Percentiles rank a stretch among this genome's conserved stretches.
These are phyloP conservation scores for Tetrapedia diversipes DNA, from an alignment of 2,888 invertebrate genomes.

Conservation along the genomic window DNA sequence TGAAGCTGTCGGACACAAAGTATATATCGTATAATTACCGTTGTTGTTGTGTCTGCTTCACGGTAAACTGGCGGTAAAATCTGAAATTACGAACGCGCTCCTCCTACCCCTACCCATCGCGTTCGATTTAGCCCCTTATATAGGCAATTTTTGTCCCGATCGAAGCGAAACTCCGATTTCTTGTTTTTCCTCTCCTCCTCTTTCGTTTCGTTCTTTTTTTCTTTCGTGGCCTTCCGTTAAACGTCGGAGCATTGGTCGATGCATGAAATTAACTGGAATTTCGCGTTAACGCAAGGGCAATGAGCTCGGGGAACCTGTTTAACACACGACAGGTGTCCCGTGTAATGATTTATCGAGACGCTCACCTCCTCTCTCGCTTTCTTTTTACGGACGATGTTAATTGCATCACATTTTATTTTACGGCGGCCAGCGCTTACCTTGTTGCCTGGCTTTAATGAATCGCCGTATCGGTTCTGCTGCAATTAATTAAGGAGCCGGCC, in stretches of 20 bases:
- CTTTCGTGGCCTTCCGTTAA: not conserved
- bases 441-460: constrained; percentile 28
- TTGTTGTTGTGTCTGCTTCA: not conserved
- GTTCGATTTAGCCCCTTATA: not conserved
- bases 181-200: no score
- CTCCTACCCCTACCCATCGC: no score
- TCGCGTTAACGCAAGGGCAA: not conserved
- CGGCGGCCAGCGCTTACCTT: not conserved
- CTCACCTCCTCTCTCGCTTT: not conserved
- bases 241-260: no score
- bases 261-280: constrained; percentile 16
- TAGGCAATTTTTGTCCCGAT: no score
- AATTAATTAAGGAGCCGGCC: constrained; percentile 26
- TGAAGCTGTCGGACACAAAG: constrained; percentile 34
- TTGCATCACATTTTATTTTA: constrained; percentile 5
- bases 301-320: constrained; percentile 37
- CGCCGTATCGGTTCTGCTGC: not conserved
- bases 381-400: not conserved
- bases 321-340: constrained; percentile 43
- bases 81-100: constrained; percentile 5
- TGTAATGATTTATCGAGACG: constrained; percentile 29
- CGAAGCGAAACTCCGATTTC: no score
- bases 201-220: no score
- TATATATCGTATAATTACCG: constrained; percentile 37
- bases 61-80: not conserved